phyloP scores from a whole-genome alignment of 2,113 vertebrate species.

The Alethe castanea region DNA sequence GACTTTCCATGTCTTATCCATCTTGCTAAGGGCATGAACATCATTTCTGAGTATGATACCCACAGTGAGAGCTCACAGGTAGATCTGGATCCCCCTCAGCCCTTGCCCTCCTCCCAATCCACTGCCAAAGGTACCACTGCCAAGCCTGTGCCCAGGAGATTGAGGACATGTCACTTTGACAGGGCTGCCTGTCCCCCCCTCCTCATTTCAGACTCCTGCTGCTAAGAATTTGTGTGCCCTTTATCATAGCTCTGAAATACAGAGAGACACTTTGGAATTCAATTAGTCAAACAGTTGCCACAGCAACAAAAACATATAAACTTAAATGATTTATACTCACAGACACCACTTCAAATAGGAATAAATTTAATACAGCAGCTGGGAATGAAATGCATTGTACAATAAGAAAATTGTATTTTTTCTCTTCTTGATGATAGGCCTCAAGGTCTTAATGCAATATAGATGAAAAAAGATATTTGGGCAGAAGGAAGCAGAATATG shows the following conservation, averaged over 20 bases:
- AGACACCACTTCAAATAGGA: slow-evolving; percentile 73
- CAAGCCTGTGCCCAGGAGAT: background rate
- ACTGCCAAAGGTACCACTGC: background rate
- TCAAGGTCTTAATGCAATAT: slow-evolving; percentile 57
- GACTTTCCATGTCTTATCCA: background rate
- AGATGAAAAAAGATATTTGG: slow-evolving; percentile 48
- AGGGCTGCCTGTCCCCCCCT: background rate
- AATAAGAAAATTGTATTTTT: slow-evolving; percentile 71
- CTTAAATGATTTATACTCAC: slow-evolving; percentile 75
- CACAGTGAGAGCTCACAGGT: background rate
- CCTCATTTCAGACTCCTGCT: slow-evolving; percentile 10
- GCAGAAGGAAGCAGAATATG: slow-evolving; percentile 2
- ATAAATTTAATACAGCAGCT: slow-evolving; percentile 75
- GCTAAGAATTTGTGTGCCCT: slow-evolving; percentile 41
- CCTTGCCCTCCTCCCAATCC: background rate
- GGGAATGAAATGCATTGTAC: slow-evolving; percentile 73
- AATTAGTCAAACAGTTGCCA: slow-evolving; percentile 77
- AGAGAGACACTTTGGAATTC: slow-evolving; percentile 74
- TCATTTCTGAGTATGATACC: background rate
- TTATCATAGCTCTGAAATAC: slow-evolving; percentile 67
- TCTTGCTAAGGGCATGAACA: background rate
- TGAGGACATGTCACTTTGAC: background rate
- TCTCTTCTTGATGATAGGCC: slow-evolving; percentile 46
- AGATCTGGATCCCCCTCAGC: background rate
- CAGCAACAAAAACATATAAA: slow-evolving; percentile 75